Percentiles rank a stretch among this genome's conserved stretches.
Evolutionary conservation across 1,140 invertebrate species (phyloP).

Genomic region (Formica exsecta): DNA sequence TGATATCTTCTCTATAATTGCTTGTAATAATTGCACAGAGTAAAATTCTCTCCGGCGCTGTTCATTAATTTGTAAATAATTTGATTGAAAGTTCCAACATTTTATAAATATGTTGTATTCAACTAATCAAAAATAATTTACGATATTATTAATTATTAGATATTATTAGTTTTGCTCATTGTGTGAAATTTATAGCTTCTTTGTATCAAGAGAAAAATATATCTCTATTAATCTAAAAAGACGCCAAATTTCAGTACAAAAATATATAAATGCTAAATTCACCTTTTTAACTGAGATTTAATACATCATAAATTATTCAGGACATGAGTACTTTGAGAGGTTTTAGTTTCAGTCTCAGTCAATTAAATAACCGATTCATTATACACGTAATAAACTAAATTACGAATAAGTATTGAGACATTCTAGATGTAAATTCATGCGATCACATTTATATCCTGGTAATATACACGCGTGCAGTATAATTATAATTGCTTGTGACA

Average conservation of each 20-base stretch:
- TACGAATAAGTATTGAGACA: slow-evolving; percentile 9
- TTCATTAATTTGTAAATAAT: not conserved
- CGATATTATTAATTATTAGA: not conserved
- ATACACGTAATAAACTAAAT: not conserved
- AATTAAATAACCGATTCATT: slow-evolving; percentile 4
- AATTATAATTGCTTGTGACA: not conserved
- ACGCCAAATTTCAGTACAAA: not conserved
- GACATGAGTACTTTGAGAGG: not conserved
- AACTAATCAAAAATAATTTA: slow-evolving; percentile 14
- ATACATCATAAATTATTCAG: not conserved
- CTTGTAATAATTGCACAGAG: not conserved
- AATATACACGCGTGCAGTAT: not conserved
- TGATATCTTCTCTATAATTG: not conserved
- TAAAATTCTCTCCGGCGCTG: not conserved
- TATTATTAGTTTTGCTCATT: too few species aligned
- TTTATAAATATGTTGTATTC: not conserved
- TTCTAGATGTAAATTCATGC: not conserved
- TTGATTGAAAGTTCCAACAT: not conserved
- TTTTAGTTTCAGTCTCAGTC: not conserved
- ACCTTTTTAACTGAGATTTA: not conserved
- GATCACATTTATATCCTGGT: not conserved
- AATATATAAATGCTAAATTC: not conserved
- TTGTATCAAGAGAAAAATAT: not conserved
- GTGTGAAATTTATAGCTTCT: not conserved
- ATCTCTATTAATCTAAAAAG: not conserved